A percentile compares a stretch with the other conserved stretches of the same genome.
Evolutionary conservation across 2,113 vertebrate genomes (phyloP).

Genomic region (Nyctereutes procyonoides): DNA sequence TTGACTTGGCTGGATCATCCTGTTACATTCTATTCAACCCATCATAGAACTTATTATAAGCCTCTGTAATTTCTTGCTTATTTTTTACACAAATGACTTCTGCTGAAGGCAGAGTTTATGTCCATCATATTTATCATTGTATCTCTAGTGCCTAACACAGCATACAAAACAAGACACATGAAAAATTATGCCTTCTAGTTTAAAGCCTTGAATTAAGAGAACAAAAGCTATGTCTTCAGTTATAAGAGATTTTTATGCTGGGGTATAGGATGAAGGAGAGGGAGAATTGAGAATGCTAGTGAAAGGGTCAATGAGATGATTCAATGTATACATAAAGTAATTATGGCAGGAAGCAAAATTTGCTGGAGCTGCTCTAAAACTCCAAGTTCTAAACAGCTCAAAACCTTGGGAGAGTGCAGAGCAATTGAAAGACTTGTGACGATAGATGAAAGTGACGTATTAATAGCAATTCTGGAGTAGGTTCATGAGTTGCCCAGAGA

Average conservation of each 20-base stretch:
- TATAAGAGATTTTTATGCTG: background rate
- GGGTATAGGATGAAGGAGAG: background rate
- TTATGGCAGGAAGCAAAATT: conserved; percentile 5
- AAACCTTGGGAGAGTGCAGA: background rate
- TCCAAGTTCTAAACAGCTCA: background rate
- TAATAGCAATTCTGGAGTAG: background rate
- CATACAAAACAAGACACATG: background rate
- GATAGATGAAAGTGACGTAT: conserved; percentile 1
- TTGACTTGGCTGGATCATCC: background rate
- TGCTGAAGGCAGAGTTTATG: background rate
- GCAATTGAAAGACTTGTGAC: background rate
- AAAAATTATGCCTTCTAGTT: background rate
- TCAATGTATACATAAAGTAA: background rate
- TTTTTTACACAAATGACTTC: background rate
- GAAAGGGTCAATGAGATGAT: conserved; percentile 25
- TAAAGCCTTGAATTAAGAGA: background rate
- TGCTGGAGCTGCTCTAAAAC: background rate
- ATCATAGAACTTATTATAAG: background rate
- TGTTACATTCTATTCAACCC: background rate
- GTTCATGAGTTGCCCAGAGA: background rate
- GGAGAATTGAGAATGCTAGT: background rate
- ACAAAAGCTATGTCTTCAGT: background rate
- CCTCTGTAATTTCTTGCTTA: background rate
- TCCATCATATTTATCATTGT: background rate
- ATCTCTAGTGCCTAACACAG: background rate